Conservation (phyloP, 1,140 invertebrate species). For the Neodiprion lecontei region DNA sequence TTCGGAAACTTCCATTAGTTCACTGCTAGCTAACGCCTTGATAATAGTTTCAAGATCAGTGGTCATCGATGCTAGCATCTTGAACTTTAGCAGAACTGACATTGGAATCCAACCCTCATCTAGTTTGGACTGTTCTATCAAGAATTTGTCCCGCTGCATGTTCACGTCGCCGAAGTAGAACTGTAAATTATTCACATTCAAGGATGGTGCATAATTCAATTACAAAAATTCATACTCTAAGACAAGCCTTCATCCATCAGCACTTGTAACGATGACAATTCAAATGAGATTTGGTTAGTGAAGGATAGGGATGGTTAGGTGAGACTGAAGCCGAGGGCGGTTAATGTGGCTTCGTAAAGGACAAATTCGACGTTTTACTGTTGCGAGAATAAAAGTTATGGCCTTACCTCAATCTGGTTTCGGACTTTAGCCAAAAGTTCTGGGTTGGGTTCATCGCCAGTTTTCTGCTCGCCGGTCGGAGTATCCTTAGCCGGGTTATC, state of each 20-base stretch:
- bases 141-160: constrained; percentile 87
- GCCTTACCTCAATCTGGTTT: constrained; percentile 50
- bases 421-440: constrained; percentile 48
- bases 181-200: constrained; percentile 54
- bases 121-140: constrained; percentile 78
- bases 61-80: constrained; percentile 79
- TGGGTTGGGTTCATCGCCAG: constrained; percentile 29
- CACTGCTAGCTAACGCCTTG: constrained; percentile 77
- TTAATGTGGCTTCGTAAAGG: constrained; percentile 8
- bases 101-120: constrained; percentile 92
- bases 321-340: background rate
- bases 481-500: constrained; percentile 19
- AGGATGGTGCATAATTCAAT: background rate
- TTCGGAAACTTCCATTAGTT: constrained; percentile 83
- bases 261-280: background rate
- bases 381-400: background rate
- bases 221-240: constrained; percentile 6
- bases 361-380: too few species aligned
- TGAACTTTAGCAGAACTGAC: constrained; percentile 86
- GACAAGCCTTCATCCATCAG: background rate
- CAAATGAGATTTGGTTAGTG: background rate
- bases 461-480: constrained; percentile 13
- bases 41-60: constrained; percentile 76
- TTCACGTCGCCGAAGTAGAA: constrained; percentile 90
- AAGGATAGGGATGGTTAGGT: constrained; percentile 9